These are phyloP conservation scores for Phalanger gymnotis DNA, from an alignment of 2,797 vertebrate species.

Conservation along the genomic window DNA sequence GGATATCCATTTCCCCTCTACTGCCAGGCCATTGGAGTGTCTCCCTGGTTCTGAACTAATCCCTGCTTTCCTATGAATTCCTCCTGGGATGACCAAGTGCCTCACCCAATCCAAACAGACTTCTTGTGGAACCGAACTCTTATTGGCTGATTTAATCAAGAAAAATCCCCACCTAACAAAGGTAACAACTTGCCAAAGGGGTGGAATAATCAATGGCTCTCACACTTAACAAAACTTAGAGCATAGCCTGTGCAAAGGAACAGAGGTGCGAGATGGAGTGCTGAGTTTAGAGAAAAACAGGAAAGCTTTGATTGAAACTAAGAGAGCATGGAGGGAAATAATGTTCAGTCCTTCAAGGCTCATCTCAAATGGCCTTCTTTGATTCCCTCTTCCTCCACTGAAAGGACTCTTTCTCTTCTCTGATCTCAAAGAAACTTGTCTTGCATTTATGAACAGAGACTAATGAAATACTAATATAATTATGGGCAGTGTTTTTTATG, in stretches of 20 bases:
- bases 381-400: not conserved
- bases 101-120: not conserved
- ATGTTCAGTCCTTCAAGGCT: not conserved
- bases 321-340: not conserved
- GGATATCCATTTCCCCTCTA: not conserved
- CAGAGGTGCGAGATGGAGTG: not conserved
- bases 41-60: not conserved
- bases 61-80: not conserved
- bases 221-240: not conserved
- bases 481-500: not conserved
- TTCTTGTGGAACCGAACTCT: not conserved
- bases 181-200: not conserved
- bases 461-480: not conserved
- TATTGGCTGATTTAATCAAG: not conserved
- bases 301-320: not conserved
- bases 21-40: not conserved
- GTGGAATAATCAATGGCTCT: not conserved
- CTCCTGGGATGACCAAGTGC: not conserved
- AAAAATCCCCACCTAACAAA: not conserved
- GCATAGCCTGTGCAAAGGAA: not conserved
- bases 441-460: not conserved
- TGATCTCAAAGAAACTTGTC: not conserved
- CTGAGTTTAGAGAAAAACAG: not conserved
- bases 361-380: not conserved
- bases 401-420: not conserved